phyloP scores from a whole-genome alignment of 2,113 vertebrate genomes.

The Dinomys branickii region DNA sequence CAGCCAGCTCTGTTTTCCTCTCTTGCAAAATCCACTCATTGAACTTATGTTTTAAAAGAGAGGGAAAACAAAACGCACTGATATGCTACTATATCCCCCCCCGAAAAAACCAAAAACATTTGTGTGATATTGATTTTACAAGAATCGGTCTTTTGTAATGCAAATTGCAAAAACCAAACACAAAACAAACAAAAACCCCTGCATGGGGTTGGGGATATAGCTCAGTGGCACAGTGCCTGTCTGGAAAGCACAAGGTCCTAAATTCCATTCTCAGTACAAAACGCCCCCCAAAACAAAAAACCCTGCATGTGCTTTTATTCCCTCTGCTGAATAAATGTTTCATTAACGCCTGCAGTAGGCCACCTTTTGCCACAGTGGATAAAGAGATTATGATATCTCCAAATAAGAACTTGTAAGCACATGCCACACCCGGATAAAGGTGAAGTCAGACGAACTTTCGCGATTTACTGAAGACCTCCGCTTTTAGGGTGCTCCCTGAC shows the following conservation, averaged over 20 bases:
- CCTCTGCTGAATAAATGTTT: background rate
- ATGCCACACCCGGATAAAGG: background rate
- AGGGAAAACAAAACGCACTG: background rate
- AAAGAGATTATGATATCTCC: background rate
- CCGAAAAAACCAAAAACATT: background rate
- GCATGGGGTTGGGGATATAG: background rate
- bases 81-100: rapidly evolving
- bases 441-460: background rate
- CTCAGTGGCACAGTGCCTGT: too few species aligned
- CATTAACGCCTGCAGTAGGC: background rate
- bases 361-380: background rate
- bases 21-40: background rate
- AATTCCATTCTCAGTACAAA: too few species aligned
- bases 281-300: background rate
- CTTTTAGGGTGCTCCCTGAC: rapidly evolving
- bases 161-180: background rate
- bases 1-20: background rate
- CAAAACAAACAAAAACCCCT: background rate
- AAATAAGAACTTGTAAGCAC: background rate
- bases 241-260: too few species aligned
- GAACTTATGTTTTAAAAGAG: background rate
- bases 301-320: background rate
- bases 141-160: background rate
- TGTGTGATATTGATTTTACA: too few species aligned
- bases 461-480: too few species aligned